Conservation (phyloP, 2,888 invertebrate species). For the Caenorhabditis macrosperma region DNA sequence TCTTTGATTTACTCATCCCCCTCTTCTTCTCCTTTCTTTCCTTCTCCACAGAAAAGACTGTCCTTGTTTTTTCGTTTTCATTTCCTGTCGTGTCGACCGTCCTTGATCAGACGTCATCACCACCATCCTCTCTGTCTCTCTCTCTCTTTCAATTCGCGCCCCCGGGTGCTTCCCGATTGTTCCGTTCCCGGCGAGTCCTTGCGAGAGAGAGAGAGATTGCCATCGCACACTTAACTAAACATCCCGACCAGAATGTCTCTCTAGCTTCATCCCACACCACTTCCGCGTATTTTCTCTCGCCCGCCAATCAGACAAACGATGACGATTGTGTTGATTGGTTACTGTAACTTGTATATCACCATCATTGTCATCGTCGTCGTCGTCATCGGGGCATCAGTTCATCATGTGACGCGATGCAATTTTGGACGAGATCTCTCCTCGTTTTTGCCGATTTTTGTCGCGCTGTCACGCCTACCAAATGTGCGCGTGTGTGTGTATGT, state of each 20-base stretch:
- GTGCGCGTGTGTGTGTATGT: no score
- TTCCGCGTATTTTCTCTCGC: background rate
- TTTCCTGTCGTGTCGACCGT: background rate
- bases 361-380: constrained; percentile 9
- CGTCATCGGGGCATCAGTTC: constrained; percentile 18
- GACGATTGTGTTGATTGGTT: background rate
- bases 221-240: background rate
- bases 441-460: constrained; percentile 17
- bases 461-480: no score
- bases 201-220: no score
- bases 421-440: constrained; percentile 21
- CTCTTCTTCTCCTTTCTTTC: constrained; percentile 5
- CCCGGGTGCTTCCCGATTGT: background rate
- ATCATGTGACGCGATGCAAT: constrained; percentile 30
- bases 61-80: constrained; percentile 3
- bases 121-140: background rate
- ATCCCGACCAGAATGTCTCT: background rate
- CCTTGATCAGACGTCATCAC: constrained; percentile 3
- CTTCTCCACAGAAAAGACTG: background rate
- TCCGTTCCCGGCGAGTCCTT: constrained; percentile 3
- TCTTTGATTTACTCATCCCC: constrained; percentile 30
- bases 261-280: background rate
- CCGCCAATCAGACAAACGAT: background rate
- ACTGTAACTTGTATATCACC: constrained; percentile 31
- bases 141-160: no score